Evolutionary conservation across 2,888 invertebrate genomes (phyloP), one percentile per base, ranked within the genome.

Genomic region (Thymelicus sylvestris): DNA sequence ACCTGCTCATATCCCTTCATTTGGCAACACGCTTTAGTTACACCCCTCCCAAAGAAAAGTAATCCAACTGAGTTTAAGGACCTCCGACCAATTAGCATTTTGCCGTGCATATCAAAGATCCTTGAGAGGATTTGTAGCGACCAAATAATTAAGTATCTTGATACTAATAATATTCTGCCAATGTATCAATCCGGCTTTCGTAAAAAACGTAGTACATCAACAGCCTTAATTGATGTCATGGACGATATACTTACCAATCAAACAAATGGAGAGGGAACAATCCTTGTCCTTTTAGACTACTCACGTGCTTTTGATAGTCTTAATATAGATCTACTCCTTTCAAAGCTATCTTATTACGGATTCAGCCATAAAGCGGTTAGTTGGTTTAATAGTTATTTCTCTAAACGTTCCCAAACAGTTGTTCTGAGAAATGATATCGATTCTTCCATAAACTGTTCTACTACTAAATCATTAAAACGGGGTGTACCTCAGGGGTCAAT

Each of bases 231-330:
- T 2, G 59, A 75, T 19, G 72, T 75, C 8, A 66, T 68, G 0
- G 73, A 72, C 39, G 66, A 72, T 48, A 70, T 74, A 1, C 50
- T 74, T 13, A 10, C 7, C 7, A 66, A 70, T 0, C 72, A 66
- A 19, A 71, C 73, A 60, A n/a, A 50, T 0, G 74, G 73, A 1
- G 31, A 69, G 64, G 41, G 70, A n/a, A 73, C 67, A 1, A 24
- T 75, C 0, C 38, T 73, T 3, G 64, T 67, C 0, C 57, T 74
- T 0, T n/a, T 74, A 1, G 71, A 73, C 67, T 75, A 66, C 57
- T 73, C 73, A 2, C 59, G 73, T 24, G 74, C 73, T 5, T 75
- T 75, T 55, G 75, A 74, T 15, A 72, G 62, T 7, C 39, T 75
- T n/a, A 69, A 74, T 44, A 60, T 66, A 2, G 6, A n/a, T 0